A percentile compares a stretch with the other conserved stretches of the same genome.
These are phyloP conservation scores for Desmodus rotundus DNA, from an alignment of 2,113 vertebrate genomes.

Conservation along the genomic window DNA sequence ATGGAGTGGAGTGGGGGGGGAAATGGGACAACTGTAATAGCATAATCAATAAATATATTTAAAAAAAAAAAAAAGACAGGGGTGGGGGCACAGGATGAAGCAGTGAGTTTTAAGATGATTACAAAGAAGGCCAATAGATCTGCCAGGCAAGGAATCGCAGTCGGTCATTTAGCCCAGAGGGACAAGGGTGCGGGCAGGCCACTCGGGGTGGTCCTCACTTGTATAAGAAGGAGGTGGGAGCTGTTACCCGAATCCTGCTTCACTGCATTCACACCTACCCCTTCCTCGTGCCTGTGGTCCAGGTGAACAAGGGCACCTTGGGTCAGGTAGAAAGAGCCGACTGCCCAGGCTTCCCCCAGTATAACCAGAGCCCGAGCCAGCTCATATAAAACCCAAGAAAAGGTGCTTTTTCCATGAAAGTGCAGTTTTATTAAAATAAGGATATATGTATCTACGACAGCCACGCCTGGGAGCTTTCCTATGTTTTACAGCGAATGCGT, in stretches of 20 bases:
- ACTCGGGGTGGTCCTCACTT: neutral
- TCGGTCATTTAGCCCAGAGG: neutral
- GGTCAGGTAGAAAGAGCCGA: no score
- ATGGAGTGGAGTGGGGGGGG: no score
- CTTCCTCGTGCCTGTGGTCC: no score
- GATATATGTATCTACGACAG: neutral
- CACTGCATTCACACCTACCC: fast-evolving
- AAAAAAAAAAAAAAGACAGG: neutral
- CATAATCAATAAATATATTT: no score
- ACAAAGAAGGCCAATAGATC: neutral
- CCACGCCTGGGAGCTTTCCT: neutral
- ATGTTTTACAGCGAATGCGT: neutral
- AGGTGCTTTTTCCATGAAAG: neutral
- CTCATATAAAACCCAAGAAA: neutral
- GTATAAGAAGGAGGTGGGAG: neutral
- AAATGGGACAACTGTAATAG: no score
- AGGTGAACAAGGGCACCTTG: neutral
- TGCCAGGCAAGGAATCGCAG: neutral
- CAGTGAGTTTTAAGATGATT: neutral
- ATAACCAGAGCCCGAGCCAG: neutral
- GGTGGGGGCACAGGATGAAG: neutral
- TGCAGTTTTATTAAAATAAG: neutral
- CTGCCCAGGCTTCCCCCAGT: neutral
- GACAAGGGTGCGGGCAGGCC: neutral
- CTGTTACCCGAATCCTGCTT: neutral